Conservation (phyloP, 2,113 vertebrate genomes). For the Zosterops hypoxanthus region DNA sequence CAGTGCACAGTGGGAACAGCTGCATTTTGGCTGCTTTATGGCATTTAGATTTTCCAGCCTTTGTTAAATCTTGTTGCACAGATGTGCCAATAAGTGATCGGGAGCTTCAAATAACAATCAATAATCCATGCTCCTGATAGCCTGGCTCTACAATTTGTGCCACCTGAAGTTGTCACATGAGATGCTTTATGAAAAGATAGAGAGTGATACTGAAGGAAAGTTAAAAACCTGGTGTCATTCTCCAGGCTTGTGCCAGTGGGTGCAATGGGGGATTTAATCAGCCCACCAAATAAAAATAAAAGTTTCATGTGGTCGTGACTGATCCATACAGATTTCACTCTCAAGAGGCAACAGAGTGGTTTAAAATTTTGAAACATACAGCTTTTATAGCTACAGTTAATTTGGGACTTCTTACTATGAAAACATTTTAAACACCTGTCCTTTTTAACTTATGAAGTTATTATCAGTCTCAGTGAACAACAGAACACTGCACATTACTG, state of each 20-base stretch:
- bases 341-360: not conserved
- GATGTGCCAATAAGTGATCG: not conserved
- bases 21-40: not conserved
- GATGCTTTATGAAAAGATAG: not conserved
- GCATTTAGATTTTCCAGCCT: not conserved
- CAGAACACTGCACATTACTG: not conserved
- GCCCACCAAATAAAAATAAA: not conserved
- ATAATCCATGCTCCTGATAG: not conserved
- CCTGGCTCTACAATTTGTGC: not conserved
- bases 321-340: not conserved
- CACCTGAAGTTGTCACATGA: not conserved
- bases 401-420: not conserved
- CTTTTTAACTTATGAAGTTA: constrained; percentile 44
- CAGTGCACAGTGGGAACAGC: not conserved
- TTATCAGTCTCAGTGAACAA: constrained; percentile 43
- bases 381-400: constrained; percentile 39
- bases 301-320: not conserved
- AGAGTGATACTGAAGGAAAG: not conserved
- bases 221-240: not conserved
- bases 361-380: constrained; percentile 25
- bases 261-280: not conserved
- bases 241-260: not conserved
- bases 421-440: constrained; percentile 49
- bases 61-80: not conserved
- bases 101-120: not conserved